A percentile compares a stretch with the other conserved stretches of the same genome.
phyloP scores from a whole-genome alignment of 2,113 vertebrate species.

The Heterotilapia buettikoferi region DNA sequence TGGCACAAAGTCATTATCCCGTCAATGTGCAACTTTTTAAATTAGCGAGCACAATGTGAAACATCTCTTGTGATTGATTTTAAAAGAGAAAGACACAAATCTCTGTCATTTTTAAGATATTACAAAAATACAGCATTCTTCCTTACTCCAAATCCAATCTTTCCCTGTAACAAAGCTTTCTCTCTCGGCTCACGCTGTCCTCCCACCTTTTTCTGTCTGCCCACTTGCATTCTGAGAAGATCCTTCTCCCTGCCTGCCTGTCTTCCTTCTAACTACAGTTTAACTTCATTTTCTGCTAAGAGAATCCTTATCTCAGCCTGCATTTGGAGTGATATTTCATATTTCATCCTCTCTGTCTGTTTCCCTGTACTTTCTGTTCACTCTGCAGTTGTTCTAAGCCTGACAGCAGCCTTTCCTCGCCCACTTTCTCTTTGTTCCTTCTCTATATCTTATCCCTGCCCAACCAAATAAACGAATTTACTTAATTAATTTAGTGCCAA shows the following conservation, averaged over 20 bases:
- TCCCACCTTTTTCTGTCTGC: conserved; percentile 21
- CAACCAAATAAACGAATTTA: background rate
- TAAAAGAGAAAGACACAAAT: background rate
- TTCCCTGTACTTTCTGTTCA: background rate
- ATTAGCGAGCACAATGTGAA: background rate
- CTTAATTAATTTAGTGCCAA: background rate
- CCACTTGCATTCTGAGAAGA: background rate
- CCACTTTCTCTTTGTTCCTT: background rate
- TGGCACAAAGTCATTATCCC: background rate
- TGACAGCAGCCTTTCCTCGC: conserved; percentile 38
- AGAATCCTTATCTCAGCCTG: background rate
- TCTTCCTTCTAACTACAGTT: conserved; percentile 1
- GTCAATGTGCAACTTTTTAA: background rate
- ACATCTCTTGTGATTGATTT: background rate
- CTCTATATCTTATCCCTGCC: background rate
- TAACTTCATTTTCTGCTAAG: conserved; percentile 20
- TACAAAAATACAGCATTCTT: background rate
- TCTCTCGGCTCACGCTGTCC: background rate
- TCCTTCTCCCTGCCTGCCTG: background rate
- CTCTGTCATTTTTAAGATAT: background rate
- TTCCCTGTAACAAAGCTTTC: background rate
- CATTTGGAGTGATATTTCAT: conserved; percentile 1
- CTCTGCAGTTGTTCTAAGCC: conserved; percentile 46
- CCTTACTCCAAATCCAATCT: background rate
- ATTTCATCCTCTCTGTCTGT: background rate